Conservation (phyloP, 2,113 vertebrate species). For the Serilophus lunatus region DNA sequence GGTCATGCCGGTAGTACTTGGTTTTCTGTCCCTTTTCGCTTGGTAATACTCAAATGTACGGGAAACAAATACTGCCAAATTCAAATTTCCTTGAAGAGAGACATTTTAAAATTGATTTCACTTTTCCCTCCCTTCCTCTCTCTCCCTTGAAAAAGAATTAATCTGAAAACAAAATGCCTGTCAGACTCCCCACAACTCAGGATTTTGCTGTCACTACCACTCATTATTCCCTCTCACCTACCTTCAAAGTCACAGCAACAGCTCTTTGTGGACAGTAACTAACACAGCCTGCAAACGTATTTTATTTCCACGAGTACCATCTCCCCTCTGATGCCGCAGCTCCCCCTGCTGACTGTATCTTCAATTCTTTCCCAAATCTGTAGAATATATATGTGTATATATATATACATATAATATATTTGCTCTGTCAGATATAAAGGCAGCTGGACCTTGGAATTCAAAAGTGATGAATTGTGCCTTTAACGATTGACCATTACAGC, state of each 20-base stretch:
- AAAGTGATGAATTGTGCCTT: background rate
- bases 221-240: background rate
- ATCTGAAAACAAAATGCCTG: background rate
- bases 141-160: background rate
- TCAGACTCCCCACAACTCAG: background rate
- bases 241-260: background rate
- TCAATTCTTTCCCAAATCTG: background rate
- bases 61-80: background rate
- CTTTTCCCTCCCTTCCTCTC: background rate
- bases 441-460: background rate
- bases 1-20: background rate
- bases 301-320: background rate
- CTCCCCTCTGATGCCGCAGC: background rate
- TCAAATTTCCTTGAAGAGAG: background rate
- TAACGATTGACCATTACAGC: background rate
- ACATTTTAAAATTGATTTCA: background rate
- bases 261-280: background rate
- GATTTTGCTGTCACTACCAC: background rate
- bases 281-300: accelerated
- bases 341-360: background rate
- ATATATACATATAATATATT: background rate
- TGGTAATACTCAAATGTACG: background rate
- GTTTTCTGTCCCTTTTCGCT: background rate
- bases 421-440: background rate
- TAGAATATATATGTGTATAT: background rate